These are phyloP conservation scores for Nasonovia ribisnigri DNA, from an alignment of 2,888 invertebrate species.

Conservation along the genomic window DNA sequence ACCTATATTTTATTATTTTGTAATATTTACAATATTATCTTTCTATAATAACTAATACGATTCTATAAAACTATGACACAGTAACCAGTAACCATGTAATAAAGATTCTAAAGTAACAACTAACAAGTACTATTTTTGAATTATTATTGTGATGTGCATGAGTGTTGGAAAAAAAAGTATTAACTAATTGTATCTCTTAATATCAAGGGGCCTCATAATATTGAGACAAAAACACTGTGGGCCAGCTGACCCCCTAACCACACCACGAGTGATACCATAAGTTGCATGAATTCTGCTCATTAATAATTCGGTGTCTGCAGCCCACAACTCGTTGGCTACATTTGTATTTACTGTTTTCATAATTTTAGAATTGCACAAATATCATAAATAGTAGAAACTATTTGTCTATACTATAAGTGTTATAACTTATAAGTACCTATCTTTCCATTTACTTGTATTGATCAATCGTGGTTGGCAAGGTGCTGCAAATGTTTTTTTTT, in stretches of 20 bases:
- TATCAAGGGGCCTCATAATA: neutral
- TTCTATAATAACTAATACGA: neutral
- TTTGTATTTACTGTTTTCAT: neutral
- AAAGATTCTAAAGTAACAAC: neutral
- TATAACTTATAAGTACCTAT: neutral
- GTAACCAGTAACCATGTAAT: neutral
- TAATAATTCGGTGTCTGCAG: neutral
- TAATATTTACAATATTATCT: neutral
- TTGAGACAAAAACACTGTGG: neutral
- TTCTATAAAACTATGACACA: neutral
- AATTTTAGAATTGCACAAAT: neutral
- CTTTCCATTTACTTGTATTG: neutral
- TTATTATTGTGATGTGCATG: neutral
- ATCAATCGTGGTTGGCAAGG: conserved; percentile 50
- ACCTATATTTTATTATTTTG: neutral
- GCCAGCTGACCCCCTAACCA: neutral
- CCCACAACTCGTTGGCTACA: neutral
- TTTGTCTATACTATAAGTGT: neutral
- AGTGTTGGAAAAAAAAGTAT: neutral
- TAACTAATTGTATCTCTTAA: neutral
- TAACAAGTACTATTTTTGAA: neutral
- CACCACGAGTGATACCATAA: neutral
- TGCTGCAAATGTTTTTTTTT: conserved; percentile 2
- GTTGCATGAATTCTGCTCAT: neutral
- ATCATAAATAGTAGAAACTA: neutral